Conservation (phyloP, 2,797 vertebrate species). For the Tapirus indicus region DNA sequence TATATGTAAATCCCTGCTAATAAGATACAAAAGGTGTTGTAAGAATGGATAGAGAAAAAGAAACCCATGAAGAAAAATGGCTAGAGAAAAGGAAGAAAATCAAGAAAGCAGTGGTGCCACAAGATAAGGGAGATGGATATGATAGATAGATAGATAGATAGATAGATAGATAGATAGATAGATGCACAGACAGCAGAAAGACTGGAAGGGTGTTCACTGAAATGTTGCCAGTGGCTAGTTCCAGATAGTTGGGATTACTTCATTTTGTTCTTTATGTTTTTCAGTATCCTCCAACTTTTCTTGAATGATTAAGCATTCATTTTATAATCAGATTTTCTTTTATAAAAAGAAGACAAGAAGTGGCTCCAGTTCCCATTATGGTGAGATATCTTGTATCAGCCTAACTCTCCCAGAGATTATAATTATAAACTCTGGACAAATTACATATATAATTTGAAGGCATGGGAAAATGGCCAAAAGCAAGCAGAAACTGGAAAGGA, state of each 20-base stretch:
- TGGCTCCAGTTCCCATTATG: neutral
- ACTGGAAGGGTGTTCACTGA: neutral
- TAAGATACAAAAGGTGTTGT: neutral
- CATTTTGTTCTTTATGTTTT: neutral
- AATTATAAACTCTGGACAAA: neutral
- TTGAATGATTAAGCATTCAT: neutral
- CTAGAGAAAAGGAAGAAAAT: neutral
- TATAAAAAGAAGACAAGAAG: neutral
- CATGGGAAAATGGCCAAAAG: neutral
- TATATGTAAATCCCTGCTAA: neutral
- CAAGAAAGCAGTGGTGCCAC: neutral
- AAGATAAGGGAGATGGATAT: neutral
- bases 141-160: neutral
- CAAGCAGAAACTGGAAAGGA: neutral
- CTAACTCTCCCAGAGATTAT: neutral
- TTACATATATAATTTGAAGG: neutral
- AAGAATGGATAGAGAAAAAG: neutral
- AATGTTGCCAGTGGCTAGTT: neutral
- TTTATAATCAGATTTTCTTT: neutral
- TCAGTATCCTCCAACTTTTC: neutral
- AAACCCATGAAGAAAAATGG: neutral
- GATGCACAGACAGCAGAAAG: neutral
- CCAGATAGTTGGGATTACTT: neutral
- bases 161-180: neutral
- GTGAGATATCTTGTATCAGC: neutral